Base-by-base conservation (phyloP, 2,113 vertebrate species). In the Myotis yumanensis region DNA sequence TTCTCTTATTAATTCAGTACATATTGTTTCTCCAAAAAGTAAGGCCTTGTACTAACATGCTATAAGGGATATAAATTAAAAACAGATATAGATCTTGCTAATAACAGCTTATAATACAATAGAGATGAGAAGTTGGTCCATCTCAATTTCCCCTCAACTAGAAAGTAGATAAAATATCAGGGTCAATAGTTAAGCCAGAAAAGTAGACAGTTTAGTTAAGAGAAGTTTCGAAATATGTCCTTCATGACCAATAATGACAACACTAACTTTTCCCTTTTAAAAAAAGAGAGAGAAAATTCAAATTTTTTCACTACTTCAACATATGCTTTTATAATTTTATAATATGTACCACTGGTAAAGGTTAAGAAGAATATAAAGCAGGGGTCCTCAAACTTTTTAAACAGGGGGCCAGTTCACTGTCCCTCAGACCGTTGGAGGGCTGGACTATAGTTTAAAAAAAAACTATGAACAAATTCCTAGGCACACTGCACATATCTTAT, bases 181-280 rank as follows among this genome's bases (percentile, higher is more conserved):
- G 18, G 20, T 87, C 71, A 69, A 75, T 11, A 66, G 37, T 86
- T 57, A 91, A 86, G 54, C 30, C 54, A 92, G 54, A 90, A 93
- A 86, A 94, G 43, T 11, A 75, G 89, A 93, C 30, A 76, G 59
- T 66, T 92, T 62, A 86, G 75, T 75, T 90, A 84, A 62, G 57
- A 72, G 66, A 89, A 72, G 35, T 95, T 95, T 94, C 5, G 4
- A 95, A 96, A 96, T 46, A 57, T 16, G 11, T 52, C 87, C 75
- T 94, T 71, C 35, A 35, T 91, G 71, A 92, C 51, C 87, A 96
- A 66, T 86, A 76, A 93, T 93, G 37, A 91, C 43, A 89, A 62
- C 30, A 77, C 32, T 59, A 84, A 68, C n/a, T 86, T 88, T 71
- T 51, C 25, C 68, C 9, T 89, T 91, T 85, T 37, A 86, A 76